phyloP scores from a whole-genome alignment of 2,113 vertebrate species.

The Argyrosomus japonicus region DNA sequence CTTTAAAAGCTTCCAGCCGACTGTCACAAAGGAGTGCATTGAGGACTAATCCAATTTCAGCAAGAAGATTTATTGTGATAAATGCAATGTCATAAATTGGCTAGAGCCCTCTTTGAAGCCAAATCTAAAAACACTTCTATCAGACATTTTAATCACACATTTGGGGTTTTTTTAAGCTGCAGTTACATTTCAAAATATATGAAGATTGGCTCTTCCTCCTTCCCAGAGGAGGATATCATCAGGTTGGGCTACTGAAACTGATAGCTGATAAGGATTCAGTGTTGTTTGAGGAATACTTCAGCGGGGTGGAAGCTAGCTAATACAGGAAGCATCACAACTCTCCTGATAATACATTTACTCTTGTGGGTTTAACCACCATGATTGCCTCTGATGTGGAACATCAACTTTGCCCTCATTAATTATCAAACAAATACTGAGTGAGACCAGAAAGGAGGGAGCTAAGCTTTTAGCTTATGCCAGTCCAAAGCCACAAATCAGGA shows the following conservation, averaged over 20 bases:
- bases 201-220: fast-evolving
- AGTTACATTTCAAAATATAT: neutral
- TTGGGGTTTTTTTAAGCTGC: neutral
- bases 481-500: too few relatives aligned
- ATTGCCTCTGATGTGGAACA: neutral
- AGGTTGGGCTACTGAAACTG: neutral
- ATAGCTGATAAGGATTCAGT: neutral
- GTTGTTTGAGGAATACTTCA: neutral
- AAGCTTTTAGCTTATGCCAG: neutral
- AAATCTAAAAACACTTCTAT: neutral
- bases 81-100: constrained; percentile 23
- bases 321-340: neutral
- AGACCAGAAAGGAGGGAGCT: neutral
- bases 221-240: neutral
- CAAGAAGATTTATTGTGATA: constrained; percentile 23
- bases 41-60: constrained; percentile 23
- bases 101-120: neutral
- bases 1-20: constrained; percentile 43
- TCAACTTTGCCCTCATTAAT: too few relatives aligned
- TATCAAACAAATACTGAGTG: too few relatives aligned
- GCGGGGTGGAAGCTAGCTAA: neutral
- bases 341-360: neutral
- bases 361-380: neutral
- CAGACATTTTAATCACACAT: constrained; percentile 7
- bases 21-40: constrained; percentile 3